Percentiles rank a stretch among this genome's conserved stretches.
phyloP scores from a whole-genome alignment of 2,113 vertebrate genomes.

The Gymnogyps californianus region DNA sequence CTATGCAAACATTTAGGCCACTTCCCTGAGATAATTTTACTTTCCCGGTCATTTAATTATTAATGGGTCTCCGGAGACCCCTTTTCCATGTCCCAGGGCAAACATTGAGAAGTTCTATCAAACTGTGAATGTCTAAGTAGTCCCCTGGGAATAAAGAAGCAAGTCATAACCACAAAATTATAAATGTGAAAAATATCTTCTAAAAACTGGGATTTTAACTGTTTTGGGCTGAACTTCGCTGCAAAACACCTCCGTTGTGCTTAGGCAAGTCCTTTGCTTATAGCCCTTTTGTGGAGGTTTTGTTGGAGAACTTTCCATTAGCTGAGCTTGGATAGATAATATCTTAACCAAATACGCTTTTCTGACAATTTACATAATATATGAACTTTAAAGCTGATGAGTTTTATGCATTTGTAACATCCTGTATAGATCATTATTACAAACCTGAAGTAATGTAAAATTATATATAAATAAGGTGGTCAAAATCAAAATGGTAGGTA shows the following conservation, averaged over 20 bases:
- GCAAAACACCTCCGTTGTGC: background rate
- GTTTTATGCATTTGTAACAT: background rate
- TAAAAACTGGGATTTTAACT: background rate
- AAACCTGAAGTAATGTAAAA: background rate
- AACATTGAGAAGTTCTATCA: background rate
- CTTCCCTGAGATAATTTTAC: background rate
- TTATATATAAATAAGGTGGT: background rate
- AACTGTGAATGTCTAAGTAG: background rate
- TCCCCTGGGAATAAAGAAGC: background rate
- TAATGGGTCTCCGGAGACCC: background rate
- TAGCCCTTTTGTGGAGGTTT: background rate
- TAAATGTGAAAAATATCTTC: background rate
- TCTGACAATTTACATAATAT: background rate
- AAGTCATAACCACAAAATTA: background rate
- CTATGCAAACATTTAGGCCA: background rate
- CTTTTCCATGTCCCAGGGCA: background rate
- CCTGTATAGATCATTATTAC: background rate
- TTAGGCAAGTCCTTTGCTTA: background rate
- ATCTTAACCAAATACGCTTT: background rate
- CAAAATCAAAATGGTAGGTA: background rate
- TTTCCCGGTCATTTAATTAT: background rate
- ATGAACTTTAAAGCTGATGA: background rate
- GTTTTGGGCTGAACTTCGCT: background rate
- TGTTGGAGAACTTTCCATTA: background rate
- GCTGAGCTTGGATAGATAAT: background rate